Base-by-base conservation (phyloP, 2,888 invertebrate genomes). In the Aphodius granarius region DNA sequence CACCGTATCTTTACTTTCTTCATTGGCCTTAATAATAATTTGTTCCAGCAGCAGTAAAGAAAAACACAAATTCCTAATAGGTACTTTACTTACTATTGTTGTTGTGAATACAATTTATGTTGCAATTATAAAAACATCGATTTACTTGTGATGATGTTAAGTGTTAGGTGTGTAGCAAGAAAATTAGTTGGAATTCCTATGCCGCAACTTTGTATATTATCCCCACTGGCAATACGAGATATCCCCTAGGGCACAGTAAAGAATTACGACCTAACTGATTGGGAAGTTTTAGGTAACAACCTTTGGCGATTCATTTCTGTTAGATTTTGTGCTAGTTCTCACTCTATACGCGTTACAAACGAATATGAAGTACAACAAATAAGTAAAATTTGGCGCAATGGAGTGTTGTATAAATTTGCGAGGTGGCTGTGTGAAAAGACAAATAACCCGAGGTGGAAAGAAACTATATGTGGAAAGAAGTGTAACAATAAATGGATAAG, bases 401-500 rank as follows among this genome's bases (percentile, higher is more conserved):
- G 72, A 62, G 18, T 17, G 72, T 72, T 72, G 5, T 19, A 43
- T 17, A 63, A 20, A 19, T 66, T 18, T n/a, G 65, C 66, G 19
- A 15, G 19, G 19, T 66, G 21, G 21, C 18, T 15, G 15, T 66
- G 19, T 9, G 43, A 43, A 43, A 43, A 6, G 9, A 43, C 43
- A 13, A 43, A 43, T 0, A 17, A 15, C 62, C n/a, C 4, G n/a
- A 73, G 73, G 73, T 63, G 16, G 16, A 63, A 18, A 63, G 21
- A 13, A 72, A 63, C 43, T 22, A 22, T 19, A 5, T 65, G 65
- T 68, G 68, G 22, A 22, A 19, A 68, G 20, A 68, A n/a, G 13
- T 43, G 64, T 73, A 66, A 72, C 75, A 73, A 75, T 65, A 76
- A 76, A 77, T 75, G 73, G 76, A 75, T 76, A 72, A 77, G 77